Percentiles rank a stretch among this genome's conserved stretches.
Conservation (phyloP, 2,113 vertebrate genomes). For the Campylomormyrus numenius region DNA sequence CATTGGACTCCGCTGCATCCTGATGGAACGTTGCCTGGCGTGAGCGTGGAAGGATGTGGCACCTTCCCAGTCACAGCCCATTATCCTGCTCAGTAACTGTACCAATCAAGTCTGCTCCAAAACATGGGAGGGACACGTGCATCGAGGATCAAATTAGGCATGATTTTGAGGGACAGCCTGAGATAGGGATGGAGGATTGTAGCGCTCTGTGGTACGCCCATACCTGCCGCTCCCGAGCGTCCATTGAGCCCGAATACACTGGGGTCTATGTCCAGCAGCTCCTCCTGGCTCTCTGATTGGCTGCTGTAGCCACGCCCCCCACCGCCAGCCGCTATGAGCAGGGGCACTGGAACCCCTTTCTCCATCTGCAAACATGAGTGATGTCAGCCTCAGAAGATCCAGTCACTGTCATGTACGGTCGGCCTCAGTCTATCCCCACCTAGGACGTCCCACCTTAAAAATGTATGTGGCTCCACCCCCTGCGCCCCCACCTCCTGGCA, state of each 20-base stretch:
- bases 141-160: not conserved
- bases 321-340: slow-evolving; percentile 90
- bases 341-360: slow-evolving; percentile 67
- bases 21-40: not conserved
- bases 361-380: slow-evolving; percentile 66
- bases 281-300: slow-evolving; percentile 57
- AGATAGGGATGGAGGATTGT: not conserved
- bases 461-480: slow-evolving; percentile 92
- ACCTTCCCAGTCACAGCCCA: not conserved
- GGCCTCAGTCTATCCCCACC: not conserved
- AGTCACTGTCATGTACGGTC: not conserved
- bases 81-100: not conserved
- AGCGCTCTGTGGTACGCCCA: not conserved
- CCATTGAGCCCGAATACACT: slow-evolving; percentile 78
- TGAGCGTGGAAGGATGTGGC: not conserved
- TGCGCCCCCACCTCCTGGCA: slow-evolving; percentile 87
- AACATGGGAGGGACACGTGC: not conserved
- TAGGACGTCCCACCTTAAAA: slow-evolving; percentile 74
- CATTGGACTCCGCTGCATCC: not conserved
- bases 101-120: not conserved
- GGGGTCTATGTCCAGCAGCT: slow-evolving; percentile 78
- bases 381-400: not conserved
- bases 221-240: slow-evolving; percentile 83
- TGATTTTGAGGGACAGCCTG: not conserved
- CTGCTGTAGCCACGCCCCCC: slow-evolving; percentile 87